These are phyloP conservation scores for Cladopsammia gracilis DNA, from an alignment of 64 coral and sea anemone genomes.

Conservation along the genomic window DNA sequence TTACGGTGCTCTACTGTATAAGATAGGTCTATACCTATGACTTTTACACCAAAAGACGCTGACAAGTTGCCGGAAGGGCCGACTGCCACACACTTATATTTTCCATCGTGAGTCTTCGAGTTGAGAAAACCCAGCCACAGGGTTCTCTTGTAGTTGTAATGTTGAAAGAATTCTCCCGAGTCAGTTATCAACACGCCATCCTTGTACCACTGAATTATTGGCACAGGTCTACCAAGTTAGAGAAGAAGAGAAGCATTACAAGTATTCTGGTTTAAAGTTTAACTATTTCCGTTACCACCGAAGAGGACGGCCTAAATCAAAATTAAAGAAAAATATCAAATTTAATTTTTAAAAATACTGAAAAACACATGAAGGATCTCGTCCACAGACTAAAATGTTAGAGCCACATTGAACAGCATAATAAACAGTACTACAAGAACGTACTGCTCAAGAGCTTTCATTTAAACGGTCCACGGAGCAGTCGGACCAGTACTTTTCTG, in stretches of 20 bases:
- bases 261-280: too few species aligned
- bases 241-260: background rate
- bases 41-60: background rate
- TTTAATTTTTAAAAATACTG: too few species aligned
- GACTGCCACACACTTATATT: conserved; percentile 14
- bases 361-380: too few species aligned
- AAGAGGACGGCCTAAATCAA: too few species aligned
- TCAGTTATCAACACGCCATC: background rate
- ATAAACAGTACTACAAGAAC: too few species aligned
- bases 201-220: conserved; percentile 11
- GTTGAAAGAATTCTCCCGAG: conserved; percentile 2
- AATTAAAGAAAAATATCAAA: too few species aligned
- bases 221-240: background rate
- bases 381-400: too few species aligned
- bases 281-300: too few species aligned
- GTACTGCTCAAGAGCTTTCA: too few species aligned
- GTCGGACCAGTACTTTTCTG: too few species aligned
- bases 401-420: too few species aligned
- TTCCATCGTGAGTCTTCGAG: conserved; percentile 1
- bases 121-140: background rate
- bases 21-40: background rate
- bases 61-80: background rate
- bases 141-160: conserved; percentile 1
- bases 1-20: background rate
- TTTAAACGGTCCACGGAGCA: too few species aligned